Percentiles rank a stretch among this genome's conserved stretches.
phyloP scores from a whole-genome alignment of 2,113 vertebrate species.

The Bos taurus region DNA sequence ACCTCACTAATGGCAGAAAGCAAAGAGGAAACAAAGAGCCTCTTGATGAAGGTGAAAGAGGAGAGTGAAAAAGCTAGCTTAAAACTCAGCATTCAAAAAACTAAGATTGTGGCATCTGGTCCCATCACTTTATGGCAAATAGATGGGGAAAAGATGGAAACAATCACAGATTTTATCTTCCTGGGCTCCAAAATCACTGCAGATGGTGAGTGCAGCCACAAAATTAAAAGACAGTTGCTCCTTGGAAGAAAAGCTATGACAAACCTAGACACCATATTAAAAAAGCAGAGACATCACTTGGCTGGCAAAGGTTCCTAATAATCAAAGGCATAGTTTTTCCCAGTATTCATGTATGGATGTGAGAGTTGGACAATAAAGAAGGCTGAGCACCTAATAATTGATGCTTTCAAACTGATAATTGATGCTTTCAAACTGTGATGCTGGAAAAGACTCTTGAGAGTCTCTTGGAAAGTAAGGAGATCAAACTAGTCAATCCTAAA shows the following conservation, averaged over 20 bases:
- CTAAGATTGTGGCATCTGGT: background rate
- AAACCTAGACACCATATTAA: background rate
- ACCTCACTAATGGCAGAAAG: background rate
- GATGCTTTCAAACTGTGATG: background rate
- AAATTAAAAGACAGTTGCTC: background rate
- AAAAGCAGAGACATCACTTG: background rate
- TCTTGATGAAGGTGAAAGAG: background rate
- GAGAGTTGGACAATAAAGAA: background rate
- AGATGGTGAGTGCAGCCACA: background rate
- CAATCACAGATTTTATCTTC: background rate
- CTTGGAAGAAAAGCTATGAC: background rate
- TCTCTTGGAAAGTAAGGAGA: background rate
- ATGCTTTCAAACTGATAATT: background rate
- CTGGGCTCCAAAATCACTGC: background rate
- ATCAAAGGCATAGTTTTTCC: background rate
- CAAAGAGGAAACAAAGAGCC: background rate
- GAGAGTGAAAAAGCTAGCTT: background rate
- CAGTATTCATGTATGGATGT: background rate
- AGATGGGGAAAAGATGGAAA: background rate
- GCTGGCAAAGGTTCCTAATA: background rate
- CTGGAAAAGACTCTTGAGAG: background rate
- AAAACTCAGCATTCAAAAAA: background rate
- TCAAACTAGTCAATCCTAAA: background rate
- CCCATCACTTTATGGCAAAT: background rate
- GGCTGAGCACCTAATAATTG: background rate